A percentile compares a stretch with the other conserved stretches of the same genome.
These are phyloP conservation scores for Neoarius graeffei DNA, from an alignment of 2,113 vertebrate species.

Conservation along the genomic window DNA sequence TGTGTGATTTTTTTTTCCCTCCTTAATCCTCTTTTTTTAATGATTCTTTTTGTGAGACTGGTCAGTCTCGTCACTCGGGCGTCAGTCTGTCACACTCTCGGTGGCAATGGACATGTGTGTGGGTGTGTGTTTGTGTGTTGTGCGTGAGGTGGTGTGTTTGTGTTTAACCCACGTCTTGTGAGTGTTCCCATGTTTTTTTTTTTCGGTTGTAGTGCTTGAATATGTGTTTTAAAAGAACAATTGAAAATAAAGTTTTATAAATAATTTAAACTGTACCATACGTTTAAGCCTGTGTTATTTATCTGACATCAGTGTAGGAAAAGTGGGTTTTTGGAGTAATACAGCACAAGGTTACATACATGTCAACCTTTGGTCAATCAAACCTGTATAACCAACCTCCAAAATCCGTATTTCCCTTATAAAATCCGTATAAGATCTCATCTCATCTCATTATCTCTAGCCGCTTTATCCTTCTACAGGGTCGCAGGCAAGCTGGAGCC, in stretches of 20 bases:
- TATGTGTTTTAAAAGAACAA: conserved; percentile 59
- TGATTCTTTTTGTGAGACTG: conserved; percentile 19
- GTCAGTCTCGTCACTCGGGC: conserved; percentile 57
- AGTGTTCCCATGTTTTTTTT: conserved; percentile 60
- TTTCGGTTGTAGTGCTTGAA: conserved; percentile 68
- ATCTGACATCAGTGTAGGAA: not conserved
- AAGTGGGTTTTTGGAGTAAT: no score
- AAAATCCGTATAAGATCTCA: no score
- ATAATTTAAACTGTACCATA: conserved; percentile 59
- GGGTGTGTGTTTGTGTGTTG: not conserved
- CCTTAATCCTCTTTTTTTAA: conserved; percentile 35
- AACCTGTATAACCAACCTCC: no score
- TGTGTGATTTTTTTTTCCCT: conserved; percentile 51
- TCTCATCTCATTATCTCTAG: no score
- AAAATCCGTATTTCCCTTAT: no score
- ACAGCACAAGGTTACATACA: no score
- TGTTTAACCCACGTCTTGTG: conserved; percentile 63
- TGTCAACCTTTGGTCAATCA: no score
- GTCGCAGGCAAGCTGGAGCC: no score
- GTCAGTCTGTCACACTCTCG: conserved; percentile 63
- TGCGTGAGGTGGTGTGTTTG: not conserved
- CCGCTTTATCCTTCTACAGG: no score
- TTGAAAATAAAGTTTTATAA: conserved; percentile 75
- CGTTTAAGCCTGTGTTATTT: not conserved
- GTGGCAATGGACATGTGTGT: conserved; percentile 47